Percentiles rank a stretch among this genome's conserved stretches.
Conservation (phyloP, 1,140 invertebrate species). For the Agrilus planipennis region DNA sequence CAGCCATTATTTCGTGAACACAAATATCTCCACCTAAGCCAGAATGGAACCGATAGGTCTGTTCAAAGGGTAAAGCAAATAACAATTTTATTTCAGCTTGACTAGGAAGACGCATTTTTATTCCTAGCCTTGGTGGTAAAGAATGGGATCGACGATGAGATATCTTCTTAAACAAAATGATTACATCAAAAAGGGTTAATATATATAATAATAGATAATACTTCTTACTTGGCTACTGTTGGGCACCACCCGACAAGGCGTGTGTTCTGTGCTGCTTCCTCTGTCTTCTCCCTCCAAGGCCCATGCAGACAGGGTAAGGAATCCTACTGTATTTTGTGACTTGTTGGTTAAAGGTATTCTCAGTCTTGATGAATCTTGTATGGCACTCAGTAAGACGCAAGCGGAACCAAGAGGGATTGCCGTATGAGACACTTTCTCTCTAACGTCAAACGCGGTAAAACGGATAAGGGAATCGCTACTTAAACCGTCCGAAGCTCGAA, state of each 20-base stretch:
- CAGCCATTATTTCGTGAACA: slow-evolving; percentile 88
- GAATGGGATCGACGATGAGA: slow-evolving; percentile 76
- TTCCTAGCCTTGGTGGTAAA: slow-evolving; percentile 64
- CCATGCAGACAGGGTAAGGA: slow-evolving; percentile 73
- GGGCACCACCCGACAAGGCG: slow-evolving; percentile 43
- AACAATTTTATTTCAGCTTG: slow-evolving; percentile 57
- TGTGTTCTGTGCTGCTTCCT: slow-evolving; percentile 58
- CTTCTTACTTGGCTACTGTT: slow-evolving; percentile 24
- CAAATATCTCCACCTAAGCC: slow-evolving; percentile 81
- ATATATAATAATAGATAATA: slow-evolving; percentile 2
- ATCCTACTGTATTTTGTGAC: slow-evolving; percentile 59
- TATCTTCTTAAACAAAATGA: slow-evolving; percentile 34
- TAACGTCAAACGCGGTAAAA: slow-evolving; percentile 76
- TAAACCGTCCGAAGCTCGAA: slow-evolving; percentile 65
- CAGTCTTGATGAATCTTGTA: slow-evolving; percentile 48
- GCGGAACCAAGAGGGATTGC: slow-evolving; percentile 65
- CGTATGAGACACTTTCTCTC: slow-evolving; percentile 74
- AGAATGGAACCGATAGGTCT: slow-evolving; percentile 85
- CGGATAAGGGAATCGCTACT: slow-evolving; percentile 56
- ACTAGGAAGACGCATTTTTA: slow-evolving; percentile 68
- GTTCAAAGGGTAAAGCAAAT: slow-evolving; percentile 63
- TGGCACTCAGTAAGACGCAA: slow-evolving; percentile 45
- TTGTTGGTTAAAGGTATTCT: slow-evolving; percentile 36
- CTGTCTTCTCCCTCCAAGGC: slow-evolving; percentile 63
- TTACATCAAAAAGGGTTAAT: slow-evolving; percentile 1